These are phyloP conservation scores for Adoxophyes honmai DNA, from an alignment of 1,140 invertebrate species.

Conservation along the genomic window DNA sequence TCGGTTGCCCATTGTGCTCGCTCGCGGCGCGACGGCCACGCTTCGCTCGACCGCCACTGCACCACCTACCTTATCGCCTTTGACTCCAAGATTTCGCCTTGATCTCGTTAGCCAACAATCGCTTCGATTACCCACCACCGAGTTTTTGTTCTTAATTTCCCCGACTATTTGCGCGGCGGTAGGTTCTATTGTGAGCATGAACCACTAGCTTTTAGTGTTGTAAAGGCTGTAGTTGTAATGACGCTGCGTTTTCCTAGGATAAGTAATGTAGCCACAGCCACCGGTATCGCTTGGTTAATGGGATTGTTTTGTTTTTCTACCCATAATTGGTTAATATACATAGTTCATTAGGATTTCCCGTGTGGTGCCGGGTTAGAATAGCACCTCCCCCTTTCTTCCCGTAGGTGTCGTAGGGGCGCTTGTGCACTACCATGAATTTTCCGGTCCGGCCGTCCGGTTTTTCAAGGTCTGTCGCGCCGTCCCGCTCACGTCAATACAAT, in stretches of 20 bases:
- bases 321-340: too few relatives aligned
- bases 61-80: constrained; percentile 66
- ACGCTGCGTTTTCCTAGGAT: not conserved
- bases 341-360: too few relatives aligned
- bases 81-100: constrained; percentile 47
- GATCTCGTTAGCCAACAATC: constrained; percentile 59
- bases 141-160: constrained; percentile 44
- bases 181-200: constrained; percentile 5
- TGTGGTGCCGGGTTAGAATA: too few relatives aligned
- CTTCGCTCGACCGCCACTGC: constrained; percentile 53
- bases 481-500: too few relatives aligned
- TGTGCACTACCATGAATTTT: too few relatives aligned
- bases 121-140: constrained; percentile 49
- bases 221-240: not conserved
- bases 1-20: constrained; percentile 64
- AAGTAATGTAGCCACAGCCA: too few relatives aligned
- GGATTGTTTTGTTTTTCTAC: too few relatives aligned
- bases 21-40: constrained; percentile 59
- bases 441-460: too few relatives aligned
- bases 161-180: constrained; percentile 14
- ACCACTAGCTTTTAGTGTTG: not conserved
- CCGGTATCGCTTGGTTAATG: too few relatives aligned
- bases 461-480: too few relatives aligned
- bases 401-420: too few relatives aligned
- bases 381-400: too few relatives aligned